phyloP scores from a whole-genome alignment of 2,888 invertebrate species.

The Sussaba pulchella region DNA sequence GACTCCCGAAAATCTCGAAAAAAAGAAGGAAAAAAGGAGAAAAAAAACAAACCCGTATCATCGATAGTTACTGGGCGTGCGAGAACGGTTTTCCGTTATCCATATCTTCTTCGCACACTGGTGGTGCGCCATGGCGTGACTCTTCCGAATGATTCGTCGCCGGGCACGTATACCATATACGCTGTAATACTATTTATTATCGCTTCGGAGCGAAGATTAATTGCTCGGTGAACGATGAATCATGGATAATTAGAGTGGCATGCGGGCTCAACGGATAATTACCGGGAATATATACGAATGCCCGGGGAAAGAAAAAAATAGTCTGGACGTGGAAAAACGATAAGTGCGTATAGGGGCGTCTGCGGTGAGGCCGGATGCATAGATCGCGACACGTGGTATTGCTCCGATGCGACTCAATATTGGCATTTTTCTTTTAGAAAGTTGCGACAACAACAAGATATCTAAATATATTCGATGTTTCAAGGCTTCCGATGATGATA shows the following conservation, averaged over 20 bases:
- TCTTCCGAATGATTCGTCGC: conserved; percentile 12
- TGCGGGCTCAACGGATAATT: conserved; percentile 50
- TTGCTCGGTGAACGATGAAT: conserved; percentile 48
- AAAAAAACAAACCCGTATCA: conserved; percentile 24
- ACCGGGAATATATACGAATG: conserved; percentile 26
- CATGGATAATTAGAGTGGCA: conserved; percentile 54
- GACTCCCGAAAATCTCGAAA: too few relatives aligned
- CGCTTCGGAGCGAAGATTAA: conserved; percentile 51
- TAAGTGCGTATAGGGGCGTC: conserved; percentile 44
- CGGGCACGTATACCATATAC: neutral
- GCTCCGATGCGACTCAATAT: neutral
- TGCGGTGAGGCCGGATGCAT: neutral
- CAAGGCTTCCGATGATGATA: too few relatives aligned
- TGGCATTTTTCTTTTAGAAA: too few relatives aligned
- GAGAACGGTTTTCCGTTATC: conserved; percentile 10
- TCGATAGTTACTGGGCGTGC: neutral
- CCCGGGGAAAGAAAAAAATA: conserved; percentile 19
- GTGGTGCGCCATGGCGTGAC: conserved; percentile 21
- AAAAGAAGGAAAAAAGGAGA: neutral
- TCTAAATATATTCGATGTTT: too few relatives aligned
- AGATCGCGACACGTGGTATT: neutral
- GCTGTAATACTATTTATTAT: conserved; percentile 47
- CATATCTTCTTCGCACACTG: neutral
- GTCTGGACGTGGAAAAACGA: conserved; percentile 29
- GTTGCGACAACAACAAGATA: too few relatives aligned